Percentiles rank a stretch among this genome's conserved stretches.
phyloP scores from a whole-genome alignment of 2,797 vertebrate species.

The Erethizon dorsatum region DNA sequence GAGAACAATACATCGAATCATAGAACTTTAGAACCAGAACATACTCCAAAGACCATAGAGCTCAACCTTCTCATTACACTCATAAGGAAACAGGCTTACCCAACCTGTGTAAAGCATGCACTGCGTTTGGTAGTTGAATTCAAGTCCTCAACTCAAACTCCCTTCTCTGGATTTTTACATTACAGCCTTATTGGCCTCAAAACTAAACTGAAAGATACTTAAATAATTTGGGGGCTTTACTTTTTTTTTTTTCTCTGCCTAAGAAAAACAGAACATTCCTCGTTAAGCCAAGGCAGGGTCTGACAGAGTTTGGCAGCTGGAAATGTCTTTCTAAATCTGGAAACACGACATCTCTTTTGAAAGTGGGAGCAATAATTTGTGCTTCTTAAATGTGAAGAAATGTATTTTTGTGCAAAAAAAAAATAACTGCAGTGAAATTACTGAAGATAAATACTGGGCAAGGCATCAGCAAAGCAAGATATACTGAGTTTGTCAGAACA shows the following conservation, averaged over 20 bases:
- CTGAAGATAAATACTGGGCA: constrained; percentile 82
- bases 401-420: constrained; percentile 75
- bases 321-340: constrained; percentile 86
- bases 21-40: constrained; percentile 34
- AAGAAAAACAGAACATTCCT: constrained; percentile 82
- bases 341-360: constrained; percentile 84
- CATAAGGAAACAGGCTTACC: not conserved
- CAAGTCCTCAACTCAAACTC: not conserved
- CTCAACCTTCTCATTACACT: not conserved
- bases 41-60: not conserved
- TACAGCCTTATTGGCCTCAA: constrained; percentile 23
- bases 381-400: constrained; percentile 85
- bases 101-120: not conserved
- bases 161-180: constrained; percentile 31
- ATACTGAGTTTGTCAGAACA: constrained; percentile 63
- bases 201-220: constrained; percentile 70
- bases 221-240: constrained; percentile 78
- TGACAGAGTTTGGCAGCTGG: constrained; percentile 87
- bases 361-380: constrained; percentile 87
- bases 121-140: not conserved
- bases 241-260: constrained; percentile 72
- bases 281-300: constrained; percentile 83
- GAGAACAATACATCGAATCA: not conserved
- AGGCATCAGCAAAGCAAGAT: constrained; percentile 77
- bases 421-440: constrained; percentile 77